Base-by-base conservation (phyloP, 2,113 vertebrate species). In the Heterotis niloticus region DNA sequence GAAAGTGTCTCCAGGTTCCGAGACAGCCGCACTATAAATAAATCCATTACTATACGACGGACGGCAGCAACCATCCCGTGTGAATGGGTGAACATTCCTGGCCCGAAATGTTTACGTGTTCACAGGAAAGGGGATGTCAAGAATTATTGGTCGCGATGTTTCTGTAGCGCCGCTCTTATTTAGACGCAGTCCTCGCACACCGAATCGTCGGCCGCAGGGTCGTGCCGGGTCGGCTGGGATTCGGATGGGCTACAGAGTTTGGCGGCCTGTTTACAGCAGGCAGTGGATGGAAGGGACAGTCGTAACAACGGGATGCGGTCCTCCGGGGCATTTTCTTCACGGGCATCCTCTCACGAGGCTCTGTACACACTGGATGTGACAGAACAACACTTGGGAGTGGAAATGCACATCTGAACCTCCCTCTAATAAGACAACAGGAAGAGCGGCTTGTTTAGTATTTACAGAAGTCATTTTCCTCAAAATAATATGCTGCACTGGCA, bases 11-110 rank as follows among this genome's bases (percentile, higher is more conserved):
- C 59, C 1, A 20, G 10, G 10, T 2, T 12, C 52, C 51, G 34
- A 44, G 34, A 74, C 57, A 74, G 57, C 56, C 57, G 71, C 54
- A 57, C 57, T 74, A 74, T 74, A 57, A 20, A 57, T 57, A 44
- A 44, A 44, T 44, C 34, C 34, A 44, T 7, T 44, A 57, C 57
- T 13, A 59, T 74, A 54, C 17, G 54, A 26, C 16, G 4, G 14
- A 26, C 24, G 12, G 18, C 54, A 57, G 56, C 23, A 17, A 17
- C 54, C 28, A n/a, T n/a, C 71, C 16, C 11, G 52, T 52, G 52
- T 24, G 71, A 54, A 62, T 62, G 13, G 13, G 10, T 62, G 3
- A 10, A 2, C 20, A 11, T 62, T 11, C 59, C 11, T 3, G 20
- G 12, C 1, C 20, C 59, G 23, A 51, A 52, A 52, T n/a, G 44